phyloP scores from a whole-genome alignment of 2,113 vertebrate species.

The Ochotona princeps region DNA sequence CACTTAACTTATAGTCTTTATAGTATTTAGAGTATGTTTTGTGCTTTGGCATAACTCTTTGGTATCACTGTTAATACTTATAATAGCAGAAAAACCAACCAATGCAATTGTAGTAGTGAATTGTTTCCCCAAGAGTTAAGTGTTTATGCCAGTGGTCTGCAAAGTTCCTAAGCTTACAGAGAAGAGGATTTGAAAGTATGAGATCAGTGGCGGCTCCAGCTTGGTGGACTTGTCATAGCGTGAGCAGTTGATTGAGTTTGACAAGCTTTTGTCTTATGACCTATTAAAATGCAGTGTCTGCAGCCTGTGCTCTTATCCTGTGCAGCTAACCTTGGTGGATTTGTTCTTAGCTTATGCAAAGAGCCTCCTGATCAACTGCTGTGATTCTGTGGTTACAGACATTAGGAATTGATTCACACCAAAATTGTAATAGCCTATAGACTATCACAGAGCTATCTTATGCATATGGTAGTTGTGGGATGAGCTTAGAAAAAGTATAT shows the following conservation, averaged over 20 bases:
- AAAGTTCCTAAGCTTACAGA: constrained; percentile 45
- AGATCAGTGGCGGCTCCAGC: constrained; percentile 62
- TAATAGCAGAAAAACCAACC: not conserved
- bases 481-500: not conserved
- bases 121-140: not conserved
- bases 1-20: not conserved
- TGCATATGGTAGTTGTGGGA: not conserved
- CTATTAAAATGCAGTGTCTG: constrained; percentile 79
- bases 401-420: constrained; percentile 32
- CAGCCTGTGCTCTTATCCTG: constrained; percentile 79
- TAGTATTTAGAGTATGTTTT: not conserved
- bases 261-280: constrained; percentile 83
- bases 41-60: not conserved
- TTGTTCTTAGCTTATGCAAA: constrained; percentile 67
- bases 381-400: not conserved
- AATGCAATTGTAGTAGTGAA: constrained; percentile 7
- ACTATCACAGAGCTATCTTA: not conserved
- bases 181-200: constrained; percentile 71
- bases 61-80: constrained; percentile 19
- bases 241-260: constrained; percentile 78
- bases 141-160: not conserved
- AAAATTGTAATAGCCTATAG: not conserved
- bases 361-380: constrained; percentile 28
- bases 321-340: constrained; percentile 76
- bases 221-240: constrained; percentile 70